Base-by-base conservation (phyloP, 1,140 invertebrate genomes). In the Lordiphosa mommai region DNA sequence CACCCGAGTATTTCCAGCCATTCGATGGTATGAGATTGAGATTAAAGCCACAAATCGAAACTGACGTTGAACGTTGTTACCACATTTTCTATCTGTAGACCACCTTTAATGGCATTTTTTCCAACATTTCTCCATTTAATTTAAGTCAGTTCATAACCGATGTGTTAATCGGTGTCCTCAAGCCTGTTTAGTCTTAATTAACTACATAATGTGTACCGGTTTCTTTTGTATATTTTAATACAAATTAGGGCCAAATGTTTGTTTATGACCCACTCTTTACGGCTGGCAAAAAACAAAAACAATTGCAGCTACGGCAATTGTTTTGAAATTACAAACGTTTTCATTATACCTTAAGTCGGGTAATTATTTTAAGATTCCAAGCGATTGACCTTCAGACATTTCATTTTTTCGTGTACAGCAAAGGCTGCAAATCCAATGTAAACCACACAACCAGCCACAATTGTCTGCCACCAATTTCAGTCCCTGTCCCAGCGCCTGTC, bases 361-460 rank as follows among this genome's bases (percentile, higher is more conserved):
- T 60, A 82, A 82, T 80, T 80, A 76, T 71, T 63, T 80, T 76
- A 52, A 82, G 77, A 76, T 71, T 65, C 61, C 60, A 72, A 57
- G 34, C 61, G 34, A 57, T 27, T 50, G 76, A 84, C 76, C 76
- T 82, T 82, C 77, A 72, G 29, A 55, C 38, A 47, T 64, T 61
- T 73, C 71, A 58, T 61, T 56, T 56, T 40, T 30, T 32, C 40
- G 32, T 34, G 53, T 40, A 46, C 47, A 8, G 30, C 9, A 68
- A 52, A 61, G 48, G 33, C 27, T 60, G 61, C 44, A 17, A 40
- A 12, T 7, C 30, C 20, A 36, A 50, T 53, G 12, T 13, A 64
- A 61, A 30, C 23, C 38, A 12, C 33, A 65, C 33, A 43, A 41
- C 44, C 8, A 6, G 9, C 41, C 16, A 20, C 29, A 65, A 30